A percentile compares a stretch with the other conserved stretches of the same genome.
phyloP scores from a whole-genome alignment of 2,888 invertebrate genomes.

The Patella pellucida region DNA sequence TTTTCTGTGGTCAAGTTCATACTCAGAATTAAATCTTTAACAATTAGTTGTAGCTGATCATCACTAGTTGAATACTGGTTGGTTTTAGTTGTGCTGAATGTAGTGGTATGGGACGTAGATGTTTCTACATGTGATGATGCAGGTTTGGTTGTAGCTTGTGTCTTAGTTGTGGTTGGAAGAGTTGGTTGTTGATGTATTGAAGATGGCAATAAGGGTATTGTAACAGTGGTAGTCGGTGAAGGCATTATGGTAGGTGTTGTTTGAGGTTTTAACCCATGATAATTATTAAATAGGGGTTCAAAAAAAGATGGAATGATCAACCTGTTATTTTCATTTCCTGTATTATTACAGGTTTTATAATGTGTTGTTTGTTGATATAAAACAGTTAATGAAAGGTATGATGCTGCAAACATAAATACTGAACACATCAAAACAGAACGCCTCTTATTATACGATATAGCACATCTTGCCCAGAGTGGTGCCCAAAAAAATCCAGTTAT shows the following conservation, averaged over 20 bases:
- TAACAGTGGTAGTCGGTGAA: background rate
- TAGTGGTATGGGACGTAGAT: background rate
- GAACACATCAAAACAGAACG: conserved; percentile 59
- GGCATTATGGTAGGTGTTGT: background rate
- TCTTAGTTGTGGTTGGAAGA: conserved; percentile 7
- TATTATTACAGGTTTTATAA: background rate
- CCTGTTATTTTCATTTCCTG: background rate
- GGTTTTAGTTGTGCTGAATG: background rate
- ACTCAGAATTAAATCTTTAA: background rate
- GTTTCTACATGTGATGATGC: background rate
- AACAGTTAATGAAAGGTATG: conserved; percentile 56
- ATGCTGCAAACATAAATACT: conserved; percentile 58
- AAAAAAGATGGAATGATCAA: background rate
- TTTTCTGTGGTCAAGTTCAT: background rate
- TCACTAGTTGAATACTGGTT: background rate
- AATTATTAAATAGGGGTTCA: background rate
- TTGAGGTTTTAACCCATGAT: background rate
- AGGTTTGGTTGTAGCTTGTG: background rate
- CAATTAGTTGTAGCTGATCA: background rate
- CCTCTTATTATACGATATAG: conserved; percentile 57
- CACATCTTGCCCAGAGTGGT: conserved; percentile 62
- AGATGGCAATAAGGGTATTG: background rate
- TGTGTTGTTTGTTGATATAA: conserved; percentile 36
- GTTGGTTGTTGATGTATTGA: conserved; percentile 1
- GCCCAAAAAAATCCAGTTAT: conserved; percentile 58